Evolutionary conservation across 1,140 invertebrate genomes (phyloP).

Genomic region (Scaptomyza hsui): DNA sequence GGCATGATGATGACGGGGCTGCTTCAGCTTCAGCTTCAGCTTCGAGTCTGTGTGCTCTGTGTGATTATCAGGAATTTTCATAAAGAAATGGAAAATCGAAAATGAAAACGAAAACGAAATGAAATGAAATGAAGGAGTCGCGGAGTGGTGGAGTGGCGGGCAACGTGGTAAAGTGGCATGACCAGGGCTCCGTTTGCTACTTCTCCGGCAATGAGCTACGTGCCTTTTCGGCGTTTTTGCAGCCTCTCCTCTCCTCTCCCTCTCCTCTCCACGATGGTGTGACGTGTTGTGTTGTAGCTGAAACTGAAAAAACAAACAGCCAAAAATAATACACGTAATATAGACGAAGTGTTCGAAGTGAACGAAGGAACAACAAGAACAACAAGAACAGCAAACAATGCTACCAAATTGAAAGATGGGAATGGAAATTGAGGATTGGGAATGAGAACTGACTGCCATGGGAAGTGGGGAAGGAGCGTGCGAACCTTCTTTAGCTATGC

Average conservation of each 20-base stretch:
- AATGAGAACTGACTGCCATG: not conserved
- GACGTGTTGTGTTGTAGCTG: too few species aligned
- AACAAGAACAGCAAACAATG: slow-evolving; percentile 25
- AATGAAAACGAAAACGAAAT: slow-evolving; percentile 40
- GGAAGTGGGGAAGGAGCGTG: not conserved
- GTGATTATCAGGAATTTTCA: slow-evolving; percentile 79
- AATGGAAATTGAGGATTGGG: not conserved
- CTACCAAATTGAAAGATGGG: not conserved
- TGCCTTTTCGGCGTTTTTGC: slow-evolving; percentile 77
- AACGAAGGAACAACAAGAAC: too few species aligned
- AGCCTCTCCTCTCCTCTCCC: slow-evolving; percentile 65
- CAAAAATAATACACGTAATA: slow-evolving; percentile 62
- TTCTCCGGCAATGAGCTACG: slow-evolving; percentile 73
- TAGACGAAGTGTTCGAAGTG: slow-evolving; percentile 12
- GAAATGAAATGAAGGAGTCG: slow-evolving; percentile 73
- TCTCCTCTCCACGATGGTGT: slow-evolving; percentile 50
- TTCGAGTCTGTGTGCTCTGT: slow-evolving; percentile 16
- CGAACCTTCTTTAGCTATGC: too few species aligned
- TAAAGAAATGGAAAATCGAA: slow-evolving; percentile 77
- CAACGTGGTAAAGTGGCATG: slow-evolving; percentile 74
- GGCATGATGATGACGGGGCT: slow-evolving; percentile 30
- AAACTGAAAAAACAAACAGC: slow-evolving; percentile 50
- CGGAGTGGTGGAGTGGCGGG: slow-evolving; percentile 43
- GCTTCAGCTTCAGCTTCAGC: not conserved
- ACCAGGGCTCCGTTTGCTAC: slow-evolving; percentile 57